Percentiles rank a stretch among this genome's conserved stretches.
phyloP scores from a whole-genome alignment of 1,140 invertebrate genomes.

The Drosophila orena region DNA sequence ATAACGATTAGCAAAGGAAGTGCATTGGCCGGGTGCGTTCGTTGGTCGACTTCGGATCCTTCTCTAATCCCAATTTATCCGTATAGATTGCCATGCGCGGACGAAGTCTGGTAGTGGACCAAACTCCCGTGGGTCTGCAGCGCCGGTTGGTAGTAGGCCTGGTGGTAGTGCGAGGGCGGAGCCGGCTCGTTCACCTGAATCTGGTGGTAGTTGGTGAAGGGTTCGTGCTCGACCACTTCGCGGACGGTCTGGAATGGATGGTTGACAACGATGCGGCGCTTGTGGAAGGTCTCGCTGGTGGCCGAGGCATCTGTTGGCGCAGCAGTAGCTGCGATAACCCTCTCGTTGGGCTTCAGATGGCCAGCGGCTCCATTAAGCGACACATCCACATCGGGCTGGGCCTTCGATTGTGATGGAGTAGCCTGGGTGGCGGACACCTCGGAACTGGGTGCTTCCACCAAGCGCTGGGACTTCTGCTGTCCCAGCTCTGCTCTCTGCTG shows the following conservation, averaged over 20 bases:
- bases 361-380: constrained; percentile 63
- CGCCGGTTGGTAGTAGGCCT: constrained; percentile 74
- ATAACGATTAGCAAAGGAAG: constrained; percentile 45
- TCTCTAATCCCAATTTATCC: constrained; percentile 21
- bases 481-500: constrained; percentile 24
- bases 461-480: constrained; percentile 57
- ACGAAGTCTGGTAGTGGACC: constrained; percentile 57
- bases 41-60: constrained; percentile 2
- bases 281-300: constrained; percentile 87
- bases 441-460: constrained; percentile 82
- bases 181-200: constrained; percentile 85
- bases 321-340: constrained; percentile 87
- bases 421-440: constrained; percentile 85
- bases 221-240: constrained; percentile 87
- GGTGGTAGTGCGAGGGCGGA: constrained; percentile 68
- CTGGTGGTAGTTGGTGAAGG: constrained; percentile 86
- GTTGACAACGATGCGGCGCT: constrained; percentile 87
- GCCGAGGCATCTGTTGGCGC: constrained; percentile 85
- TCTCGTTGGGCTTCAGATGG: constrained; percentile 83
- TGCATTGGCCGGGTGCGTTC: constrained; percentile 38
- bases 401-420: constrained; percentile 65
- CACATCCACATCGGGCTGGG: constrained; percentile 63
- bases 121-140: constrained; percentile 70
- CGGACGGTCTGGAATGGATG: constrained; percentile 88
- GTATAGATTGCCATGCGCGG: constrained; percentile 62